These are phyloP conservation scores for Cossypha polioptera DNA, from an alignment of 2,797 vertebrate species.

Conservation along the genomic window DNA sequence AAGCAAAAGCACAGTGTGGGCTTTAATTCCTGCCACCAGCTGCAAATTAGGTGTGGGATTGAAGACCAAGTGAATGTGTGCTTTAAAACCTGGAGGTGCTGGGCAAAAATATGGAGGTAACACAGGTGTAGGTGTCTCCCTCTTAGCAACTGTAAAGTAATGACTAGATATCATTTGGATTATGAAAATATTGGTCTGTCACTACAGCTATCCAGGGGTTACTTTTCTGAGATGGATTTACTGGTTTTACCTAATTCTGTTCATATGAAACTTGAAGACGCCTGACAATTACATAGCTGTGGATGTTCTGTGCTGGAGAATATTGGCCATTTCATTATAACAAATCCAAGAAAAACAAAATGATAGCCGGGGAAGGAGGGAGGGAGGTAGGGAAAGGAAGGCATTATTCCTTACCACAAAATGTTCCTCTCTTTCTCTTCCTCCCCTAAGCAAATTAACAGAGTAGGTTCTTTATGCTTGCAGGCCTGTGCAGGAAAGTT, in stretches of 20 bases:
- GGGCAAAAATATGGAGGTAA: background rate
- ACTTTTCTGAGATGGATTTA: background rate
- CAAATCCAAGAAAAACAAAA: constrained; percentile 47
- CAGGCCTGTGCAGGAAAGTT: constrained; percentile 22
- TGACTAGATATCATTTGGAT: background rate
- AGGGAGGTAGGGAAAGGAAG: background rate
- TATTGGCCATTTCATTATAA: constrained; percentile 4
- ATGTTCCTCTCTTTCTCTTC: constrained; percentile 20
- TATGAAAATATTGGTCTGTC: background rate
- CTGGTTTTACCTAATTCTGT: background rate
- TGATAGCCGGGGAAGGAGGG: background rate
- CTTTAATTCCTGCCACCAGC: background rate
- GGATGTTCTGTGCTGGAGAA: background rate
- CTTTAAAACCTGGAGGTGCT: background rate
- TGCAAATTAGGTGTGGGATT: background rate
- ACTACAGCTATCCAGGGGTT: background rate
- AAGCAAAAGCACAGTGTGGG: background rate
- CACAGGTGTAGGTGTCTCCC: background rate
- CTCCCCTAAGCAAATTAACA: constrained; percentile 11
- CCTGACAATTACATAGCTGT: background rate
- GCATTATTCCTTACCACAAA: constrained; percentile 47
- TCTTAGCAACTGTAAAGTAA: background rate
- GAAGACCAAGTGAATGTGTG: background rate
- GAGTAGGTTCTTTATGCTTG: background rate
- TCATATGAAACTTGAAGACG: background rate